phyloP scores from a whole-genome alignment of 1,140 invertebrate genomes.

The Drosophila ercepeae region DNA sequence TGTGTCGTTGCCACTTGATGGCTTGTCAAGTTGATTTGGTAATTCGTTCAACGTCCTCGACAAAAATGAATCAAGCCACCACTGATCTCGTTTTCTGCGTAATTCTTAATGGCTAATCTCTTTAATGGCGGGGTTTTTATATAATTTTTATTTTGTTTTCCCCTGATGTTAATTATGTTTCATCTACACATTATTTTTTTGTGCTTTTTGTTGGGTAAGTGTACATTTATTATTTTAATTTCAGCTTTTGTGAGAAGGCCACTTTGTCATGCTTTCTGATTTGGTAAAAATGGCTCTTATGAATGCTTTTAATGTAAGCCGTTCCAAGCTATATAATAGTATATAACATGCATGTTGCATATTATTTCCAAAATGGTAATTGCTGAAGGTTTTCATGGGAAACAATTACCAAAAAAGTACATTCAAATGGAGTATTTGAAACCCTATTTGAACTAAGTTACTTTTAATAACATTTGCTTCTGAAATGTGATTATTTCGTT shows the following conservation, averaged over 20 bases:
- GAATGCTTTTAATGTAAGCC: conserved; percentile 23
- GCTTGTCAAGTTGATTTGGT: conserved; percentile 55
- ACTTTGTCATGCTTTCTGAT: conserved; percentile 42
- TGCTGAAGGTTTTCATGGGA: conserved; percentile 24
- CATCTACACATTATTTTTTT: conserved; percentile 31
- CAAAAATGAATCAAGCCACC: conserved; percentile 27
- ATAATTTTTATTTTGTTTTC: conserved; percentile 20
- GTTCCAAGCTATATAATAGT: conserved; percentile 24
- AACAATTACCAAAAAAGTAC: background rate
- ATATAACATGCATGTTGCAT: conserved; percentile 22
- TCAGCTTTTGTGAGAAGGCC: conserved; percentile 15
- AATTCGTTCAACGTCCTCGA: conserved; percentile 39
- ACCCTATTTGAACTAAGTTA: background rate
- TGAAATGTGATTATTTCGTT: background rate
- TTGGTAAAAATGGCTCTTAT: conserved; percentile 33
- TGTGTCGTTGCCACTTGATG: conserved; percentile 23
- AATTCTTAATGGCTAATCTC: conserved; percentile 44
- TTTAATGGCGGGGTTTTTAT: conserved; percentile 22
- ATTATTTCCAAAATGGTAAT: conserved; percentile 20
- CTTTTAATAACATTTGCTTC: background rate
- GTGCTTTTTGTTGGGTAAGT: conserved; percentile 1
- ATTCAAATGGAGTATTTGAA: background rate
- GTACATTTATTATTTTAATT: conserved; percentile 32
- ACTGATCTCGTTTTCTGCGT: conserved; percentile 31
- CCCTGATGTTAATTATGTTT: conserved; percentile 17